Evolutionary conservation across 2,888 invertebrate genomes (phyloP).

Genomic region (Quadroppia sp.): DNA sequence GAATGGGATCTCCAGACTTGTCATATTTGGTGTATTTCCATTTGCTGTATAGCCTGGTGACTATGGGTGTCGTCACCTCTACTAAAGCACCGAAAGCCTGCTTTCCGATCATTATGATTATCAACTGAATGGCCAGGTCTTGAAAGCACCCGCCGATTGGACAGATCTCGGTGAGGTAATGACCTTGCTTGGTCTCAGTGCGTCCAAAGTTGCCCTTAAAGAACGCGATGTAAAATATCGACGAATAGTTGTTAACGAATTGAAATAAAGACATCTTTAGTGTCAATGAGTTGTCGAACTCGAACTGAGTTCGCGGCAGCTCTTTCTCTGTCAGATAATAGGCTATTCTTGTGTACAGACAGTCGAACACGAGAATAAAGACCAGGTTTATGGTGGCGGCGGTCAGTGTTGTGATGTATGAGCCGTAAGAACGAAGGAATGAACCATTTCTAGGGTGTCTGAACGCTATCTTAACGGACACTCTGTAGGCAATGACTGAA

Average conservation of each 20-base stretch:
- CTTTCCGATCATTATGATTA: conserved; percentile 94
- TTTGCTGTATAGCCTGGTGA: conserved; percentile 44
- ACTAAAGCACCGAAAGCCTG: conserved; percentile 83
- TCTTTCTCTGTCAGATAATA: conserved; percentile 57
- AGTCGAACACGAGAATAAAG: conserved; percentile 83
- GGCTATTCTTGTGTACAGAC: conserved; percentile 63
- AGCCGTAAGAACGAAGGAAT: conserved; percentile 60
- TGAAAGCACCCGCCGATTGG: conserved; percentile 75
- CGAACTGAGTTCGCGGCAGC: conserved; percentile 80
- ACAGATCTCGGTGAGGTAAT: conserved; percentile 55
- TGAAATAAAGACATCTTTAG: conserved; percentile 90
- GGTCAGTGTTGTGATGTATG: conserved; percentile 80
- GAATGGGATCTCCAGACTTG: not conserved
- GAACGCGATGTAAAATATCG: conserved; percentile 83
- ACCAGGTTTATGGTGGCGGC: conserved; percentile 87
- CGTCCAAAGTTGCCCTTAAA: conserved; percentile 54
- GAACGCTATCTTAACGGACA: conserved; percentile 44
- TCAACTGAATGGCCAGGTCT: conserved; percentile 87
- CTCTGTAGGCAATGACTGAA: conserved; percentile 79
- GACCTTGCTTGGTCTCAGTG: no score
- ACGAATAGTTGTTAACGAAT: conserved; percentile 95
- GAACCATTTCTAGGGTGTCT: not conserved
- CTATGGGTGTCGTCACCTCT: conserved; percentile 78
- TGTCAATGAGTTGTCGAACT: conserved; percentile 90
- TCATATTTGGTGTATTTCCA: conserved; percentile 4